Percentiles rank a stretch among this genome's conserved stretches.
These are phyloP conservation scores for Xestia sexstrigata DNA, from an alignment of 2,888 invertebrate species.

Conservation along the genomic window DNA sequence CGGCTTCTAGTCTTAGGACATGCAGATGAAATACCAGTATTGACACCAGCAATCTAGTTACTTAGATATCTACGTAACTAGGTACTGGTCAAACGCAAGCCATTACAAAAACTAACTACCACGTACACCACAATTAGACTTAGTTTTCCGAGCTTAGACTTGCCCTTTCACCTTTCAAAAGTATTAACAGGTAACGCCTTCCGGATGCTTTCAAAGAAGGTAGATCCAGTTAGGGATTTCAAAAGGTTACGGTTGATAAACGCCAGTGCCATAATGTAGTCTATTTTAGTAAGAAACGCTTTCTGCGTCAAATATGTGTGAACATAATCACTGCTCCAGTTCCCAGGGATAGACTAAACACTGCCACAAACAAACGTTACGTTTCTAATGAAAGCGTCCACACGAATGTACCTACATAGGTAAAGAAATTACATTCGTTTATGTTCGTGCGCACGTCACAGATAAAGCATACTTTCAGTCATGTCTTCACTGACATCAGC, in stretches of 20 bases:
- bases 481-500: constrained; percentile 7
- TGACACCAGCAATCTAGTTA: neutral
- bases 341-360: constrained; percentile 35
- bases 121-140: neutral
- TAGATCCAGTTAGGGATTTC: neutral
- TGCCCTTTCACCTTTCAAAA: neutral
- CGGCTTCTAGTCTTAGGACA: neutral
- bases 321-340: neutral
- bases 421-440: constrained; percentile 27
- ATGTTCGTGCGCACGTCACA: neutral
- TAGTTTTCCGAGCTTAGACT: neutral
- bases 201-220: neutral
- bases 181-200: neutral
- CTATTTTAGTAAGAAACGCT: neutral
- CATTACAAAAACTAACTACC: too few species aligned
- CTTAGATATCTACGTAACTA: neutral
- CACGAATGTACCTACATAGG: neutral
- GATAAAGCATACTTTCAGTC: neutral
- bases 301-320: neutral
- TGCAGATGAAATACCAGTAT: too few species aligned
- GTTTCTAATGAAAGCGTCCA: neutral
- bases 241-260: constrained; percentile 1
- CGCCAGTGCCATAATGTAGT: neutral
- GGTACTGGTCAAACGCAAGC: neutral
- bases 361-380: constrained; percentile 7